Percentiles rank a stretch among this genome's conserved stretches.
phyloP scores from a whole-genome alignment of 2,113 vertebrate species.

The Maccullochella peelii region DNA sequence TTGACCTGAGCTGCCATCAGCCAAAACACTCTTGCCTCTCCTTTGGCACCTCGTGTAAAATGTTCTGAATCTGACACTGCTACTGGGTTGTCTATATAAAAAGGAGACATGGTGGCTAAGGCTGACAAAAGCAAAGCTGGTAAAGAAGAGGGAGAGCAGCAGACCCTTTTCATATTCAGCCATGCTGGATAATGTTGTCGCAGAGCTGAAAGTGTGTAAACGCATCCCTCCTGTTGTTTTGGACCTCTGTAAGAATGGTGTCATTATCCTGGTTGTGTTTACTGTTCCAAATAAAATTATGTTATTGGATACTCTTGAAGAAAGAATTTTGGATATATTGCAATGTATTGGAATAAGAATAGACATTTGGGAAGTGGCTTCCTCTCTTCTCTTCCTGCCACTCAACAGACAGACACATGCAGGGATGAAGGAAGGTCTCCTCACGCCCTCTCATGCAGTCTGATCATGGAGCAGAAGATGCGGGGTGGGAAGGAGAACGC shows the following conservation, averaged over 20 bases:
- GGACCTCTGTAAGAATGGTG: not conserved
- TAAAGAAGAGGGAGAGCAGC: not conserved
- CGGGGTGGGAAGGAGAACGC: constrained; percentile 8
- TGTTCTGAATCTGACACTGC: not conserved
- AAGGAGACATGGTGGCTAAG: not conserved
- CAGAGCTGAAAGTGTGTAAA: not conserved
- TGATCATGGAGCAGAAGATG: constrained; percentile 23
- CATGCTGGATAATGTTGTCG: not conserved
- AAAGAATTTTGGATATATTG: not conserved
- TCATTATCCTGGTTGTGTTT: not conserved
- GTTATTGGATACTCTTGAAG: not conserved
- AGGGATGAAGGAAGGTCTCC: not conserved
- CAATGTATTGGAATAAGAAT: not conserved
- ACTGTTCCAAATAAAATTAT: not conserved
- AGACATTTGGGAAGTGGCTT: not conserved
- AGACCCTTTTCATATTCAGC: not conserved
- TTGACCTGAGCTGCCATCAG: too few relatives aligned
- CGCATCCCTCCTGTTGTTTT: not conserved
- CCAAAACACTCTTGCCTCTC: not conserved
- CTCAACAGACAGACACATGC: not conserved
- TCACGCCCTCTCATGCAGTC: constrained; percentile 4
- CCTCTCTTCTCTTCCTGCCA: not conserved
- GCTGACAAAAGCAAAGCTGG: not conserved
- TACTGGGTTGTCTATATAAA: not conserved
- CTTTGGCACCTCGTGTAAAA: not conserved